Evolutionary conservation across 2,113 vertebrate genomes (phyloP).

Genomic region (Anguilla japonica): DNA sequence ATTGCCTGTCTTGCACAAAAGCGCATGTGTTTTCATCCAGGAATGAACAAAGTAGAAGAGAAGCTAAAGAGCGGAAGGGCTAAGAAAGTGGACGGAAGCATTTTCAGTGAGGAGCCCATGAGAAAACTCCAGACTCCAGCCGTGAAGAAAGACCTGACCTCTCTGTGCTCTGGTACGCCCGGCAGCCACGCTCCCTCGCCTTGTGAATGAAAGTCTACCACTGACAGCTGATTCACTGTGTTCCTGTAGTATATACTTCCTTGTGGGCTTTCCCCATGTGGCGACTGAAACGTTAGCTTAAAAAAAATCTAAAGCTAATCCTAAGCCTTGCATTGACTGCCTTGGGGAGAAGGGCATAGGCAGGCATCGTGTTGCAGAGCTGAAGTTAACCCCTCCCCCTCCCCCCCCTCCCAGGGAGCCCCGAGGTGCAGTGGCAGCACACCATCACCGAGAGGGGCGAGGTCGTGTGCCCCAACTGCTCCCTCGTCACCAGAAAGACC

Average conservation of each 20-base stretch:
- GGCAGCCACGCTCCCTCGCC: not conserved
- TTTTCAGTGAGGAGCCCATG: constrained; percentile 71
- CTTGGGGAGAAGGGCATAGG: not conserved
- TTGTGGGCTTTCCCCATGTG: not conserved
- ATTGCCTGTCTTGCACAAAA: not conserved
- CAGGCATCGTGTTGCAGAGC: not conserved
- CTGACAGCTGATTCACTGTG: not conserved
- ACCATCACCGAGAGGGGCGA: constrained; percentile 86
- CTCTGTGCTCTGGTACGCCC: constrained; percentile 62
- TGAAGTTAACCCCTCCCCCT: constrained; percentile 12
- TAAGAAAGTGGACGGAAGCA: constrained; percentile 76
- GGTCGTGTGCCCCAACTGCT: constrained; percentile 88
- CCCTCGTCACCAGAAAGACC: constrained; percentile 87
- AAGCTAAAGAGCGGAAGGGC: constrained; percentile 83
- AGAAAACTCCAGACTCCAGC: constrained; percentile 67
- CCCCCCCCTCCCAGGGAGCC: constrained; percentile 57
- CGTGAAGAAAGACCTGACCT: constrained; percentile 70
- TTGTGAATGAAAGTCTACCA: not conserved
- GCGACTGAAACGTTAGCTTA: not conserved
- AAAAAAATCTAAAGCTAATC: not conserved
- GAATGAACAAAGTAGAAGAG: constrained; percentile 91
- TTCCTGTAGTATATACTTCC: not conserved
- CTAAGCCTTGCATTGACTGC: not conserved
- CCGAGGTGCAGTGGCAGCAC: constrained; percentile 85
- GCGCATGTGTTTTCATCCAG: constrained; percentile 57